Evolutionary conservation across 2,888 invertebrate genomes (phyloP), one percentile per base, ranked within the genome.

Genomic region (Syritta pipiens): DNA sequence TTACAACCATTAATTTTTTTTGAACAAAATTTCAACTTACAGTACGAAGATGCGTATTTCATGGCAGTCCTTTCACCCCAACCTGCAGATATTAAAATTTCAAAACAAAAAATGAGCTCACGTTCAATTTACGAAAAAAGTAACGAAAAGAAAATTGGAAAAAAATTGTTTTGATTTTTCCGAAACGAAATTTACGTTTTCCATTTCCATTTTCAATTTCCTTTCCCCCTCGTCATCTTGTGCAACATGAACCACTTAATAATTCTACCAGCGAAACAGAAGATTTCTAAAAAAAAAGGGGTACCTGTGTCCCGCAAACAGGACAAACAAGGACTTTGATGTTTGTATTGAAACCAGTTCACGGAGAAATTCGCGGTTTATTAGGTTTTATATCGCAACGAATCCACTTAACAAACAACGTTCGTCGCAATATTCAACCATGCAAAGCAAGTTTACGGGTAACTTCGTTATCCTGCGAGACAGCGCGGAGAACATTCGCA

Each of bases 311-410:
- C 22, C 26, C 19, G n/a, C n/a, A 71, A 51, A 22, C 22, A 40
- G 35, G n/a, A 46, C 49, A 57, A 42, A 72, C 69, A 63, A 63
- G 35, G 44, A 42, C 49, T 72, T 72, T 55, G 62, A 68, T 60
- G 63, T 60, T 14, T 30, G 10, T n/a, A n/a, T n/a, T n/a, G 4
- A 53, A 65, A 72, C 19, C 26, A 51, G 71, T 76, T 26, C 71
- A 63, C 57, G 63, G 55, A 59, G 63, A 74, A 57, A 79, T 40
- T 74, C 74, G 74, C 79, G 79, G 79, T 79, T 79, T 79, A 79
- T 79, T 79, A 79, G 32, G 60, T 74, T 74, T 79, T 37, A 72
- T 72, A 72, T 72, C 30, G 24, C 40, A 19, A 60, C 60, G 59
- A 60, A 67, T 35, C 51, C 65, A 77, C 77, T 77, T 77, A 60